A percentile compares a stretch with the other conserved stretches of the same genome.
Evolutionary conservation across 2,888 invertebrate species (phyloP).

Genomic region (Cryptus viduatorius): DNA sequence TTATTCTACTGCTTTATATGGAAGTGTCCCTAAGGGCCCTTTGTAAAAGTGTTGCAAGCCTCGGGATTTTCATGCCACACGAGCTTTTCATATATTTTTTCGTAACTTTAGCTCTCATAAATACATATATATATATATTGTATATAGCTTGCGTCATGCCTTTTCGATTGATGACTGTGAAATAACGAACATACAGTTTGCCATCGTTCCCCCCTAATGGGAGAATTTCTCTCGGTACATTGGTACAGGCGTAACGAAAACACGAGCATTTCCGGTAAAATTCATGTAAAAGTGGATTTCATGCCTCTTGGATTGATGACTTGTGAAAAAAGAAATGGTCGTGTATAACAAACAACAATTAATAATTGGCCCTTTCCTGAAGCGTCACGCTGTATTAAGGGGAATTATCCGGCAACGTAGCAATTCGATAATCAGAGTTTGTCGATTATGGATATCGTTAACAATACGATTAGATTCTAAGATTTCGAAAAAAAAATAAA

Average conservation of each 20-base stretch:
- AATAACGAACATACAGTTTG: slow-evolving; percentile 6
- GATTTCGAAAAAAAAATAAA: too few relatives aligned
- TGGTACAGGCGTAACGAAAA: slow-evolving; percentile 7
- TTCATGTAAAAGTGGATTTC: slow-evolving; percentile 14
- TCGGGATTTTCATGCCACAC: slow-evolving; percentile 64
- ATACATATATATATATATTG: too few relatives aligned
- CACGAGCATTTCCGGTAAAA: slow-evolving; percentile 1
- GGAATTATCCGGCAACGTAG: not conserved
- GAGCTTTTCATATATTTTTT: slow-evolving; percentile 9
- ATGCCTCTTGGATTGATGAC: slow-evolving; percentile 44
- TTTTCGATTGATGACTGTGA: slow-evolving; percentile 15
- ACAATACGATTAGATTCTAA: not conserved
- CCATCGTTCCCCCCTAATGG: slow-evolving; percentile 10
- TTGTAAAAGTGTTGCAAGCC: slow-evolving; percentile 64
- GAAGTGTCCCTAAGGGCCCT: slow-evolving; percentile 61
- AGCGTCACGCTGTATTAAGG: not conserved
- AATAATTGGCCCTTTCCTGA: slow-evolving; percentile 28
- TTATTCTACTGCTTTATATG: slow-evolving; percentile 15
- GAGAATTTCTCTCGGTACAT: slow-evolving; percentile 24
- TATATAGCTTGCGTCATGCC: slow-evolving; percentile 11
- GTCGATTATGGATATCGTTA: too few relatives aligned
- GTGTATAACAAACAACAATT: slow-evolving; percentile 25
- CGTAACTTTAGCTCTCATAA: slow-evolving; percentile 1
- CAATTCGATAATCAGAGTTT: too few relatives aligned
- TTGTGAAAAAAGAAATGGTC: slow-evolving; percentile 25